Conservation (phyloP, 2,888 invertebrate genomes). For the Nomada ruficornis region DNA sequence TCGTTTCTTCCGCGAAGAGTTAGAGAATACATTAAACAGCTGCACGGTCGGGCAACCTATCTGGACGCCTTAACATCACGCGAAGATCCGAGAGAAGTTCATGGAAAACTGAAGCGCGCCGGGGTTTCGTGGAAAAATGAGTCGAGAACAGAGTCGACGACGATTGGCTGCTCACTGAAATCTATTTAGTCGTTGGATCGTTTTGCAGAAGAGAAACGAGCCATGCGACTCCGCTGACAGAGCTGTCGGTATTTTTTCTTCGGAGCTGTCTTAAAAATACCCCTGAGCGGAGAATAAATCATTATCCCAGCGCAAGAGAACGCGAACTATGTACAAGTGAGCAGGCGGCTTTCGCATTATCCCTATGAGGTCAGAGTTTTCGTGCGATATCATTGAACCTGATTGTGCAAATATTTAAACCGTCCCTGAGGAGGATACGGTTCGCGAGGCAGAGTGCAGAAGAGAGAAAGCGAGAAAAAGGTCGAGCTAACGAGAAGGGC, state of each 20-base stretch:
- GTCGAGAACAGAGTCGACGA: conserved; percentile 2
- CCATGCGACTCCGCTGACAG: conserved; percentile 28
- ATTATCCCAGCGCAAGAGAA: conserved; percentile 27
- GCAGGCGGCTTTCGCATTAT: conserved; percentile 68
- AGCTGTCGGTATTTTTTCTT: conserved; percentile 2
- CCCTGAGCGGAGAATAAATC: not conserved
- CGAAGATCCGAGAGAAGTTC: conserved; percentile 4
- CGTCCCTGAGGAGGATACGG: conserved; percentile 61
- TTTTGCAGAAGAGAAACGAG: conserved; percentile 43
- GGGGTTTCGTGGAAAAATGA: conserved; percentile 37
- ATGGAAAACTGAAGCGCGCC: not conserved
- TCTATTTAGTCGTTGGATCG: conserved; percentile 26
- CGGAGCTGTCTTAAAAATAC: not conserved
- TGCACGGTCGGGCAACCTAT: conserved; percentile 18
- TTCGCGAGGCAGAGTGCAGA: conserved; percentile 12
- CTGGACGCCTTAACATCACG: not conserved
- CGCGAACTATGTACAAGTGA: not conserved
- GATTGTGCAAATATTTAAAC: conserved; percentile 71
- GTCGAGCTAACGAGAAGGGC: conserved; percentile 30
- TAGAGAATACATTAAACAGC: conserved; percentile 46
- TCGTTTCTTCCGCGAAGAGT: conserved; percentile 33
- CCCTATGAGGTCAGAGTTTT: conserved; percentile 57
- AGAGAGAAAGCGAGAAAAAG: conserved; percentile 35
- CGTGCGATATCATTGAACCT: conserved; percentile 65
- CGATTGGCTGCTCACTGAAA: not conserved